Evolutionary conservation across 2,888 invertebrate species (phyloP).

Genomic region (Malthinus seriepunctatus): DNA sequence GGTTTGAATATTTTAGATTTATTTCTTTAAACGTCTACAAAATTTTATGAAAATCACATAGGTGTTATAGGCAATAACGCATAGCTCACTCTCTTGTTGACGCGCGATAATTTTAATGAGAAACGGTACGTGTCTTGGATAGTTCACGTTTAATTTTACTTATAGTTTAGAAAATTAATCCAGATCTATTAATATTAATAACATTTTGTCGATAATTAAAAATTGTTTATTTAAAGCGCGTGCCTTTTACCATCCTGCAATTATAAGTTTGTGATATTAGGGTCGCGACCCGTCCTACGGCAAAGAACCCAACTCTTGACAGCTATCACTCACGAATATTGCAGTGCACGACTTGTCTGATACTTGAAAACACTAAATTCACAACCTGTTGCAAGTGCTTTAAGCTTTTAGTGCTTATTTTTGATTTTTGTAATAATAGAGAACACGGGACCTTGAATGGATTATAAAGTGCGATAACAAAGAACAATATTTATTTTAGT

Average conservation of each 20-base stretch:
- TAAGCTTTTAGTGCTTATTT: slow-evolving; percentile 27
- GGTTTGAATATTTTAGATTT: no score
- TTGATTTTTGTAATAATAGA: slow-evolving; percentile 26
- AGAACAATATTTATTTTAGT: slow-evolving; percentile 12
- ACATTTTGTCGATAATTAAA: not conserved
- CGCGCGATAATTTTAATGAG: no score
- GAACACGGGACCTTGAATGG: slow-evolving; percentile 13
- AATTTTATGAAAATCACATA: no score
- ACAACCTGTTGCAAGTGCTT: slow-evolving; percentile 20
- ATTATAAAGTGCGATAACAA: slow-evolving; percentile 13
- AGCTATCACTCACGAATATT: slow-evolving; percentile 41
- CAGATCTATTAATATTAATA: no score
- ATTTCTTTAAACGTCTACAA: no score
- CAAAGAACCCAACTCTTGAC: slow-evolving; percentile 36
- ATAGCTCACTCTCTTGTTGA: no score
- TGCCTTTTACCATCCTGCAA: slow-evolving; percentile 26
- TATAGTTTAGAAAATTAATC: no score
- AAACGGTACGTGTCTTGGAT: no score
- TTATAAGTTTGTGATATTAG: slow-evolving; percentile 30
- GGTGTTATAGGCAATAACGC: no score
- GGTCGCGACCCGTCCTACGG: slow-evolving; percentile 36
- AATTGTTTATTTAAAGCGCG: slow-evolving; percentile 31
- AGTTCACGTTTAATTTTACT: no score
- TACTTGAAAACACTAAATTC: slow-evolving; percentile 14
- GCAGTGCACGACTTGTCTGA: slow-evolving; percentile 25